Evolutionary conservation across 2,888 invertebrate species (phyloP).

Genomic region (Cheilosia scutellata): DNA sequence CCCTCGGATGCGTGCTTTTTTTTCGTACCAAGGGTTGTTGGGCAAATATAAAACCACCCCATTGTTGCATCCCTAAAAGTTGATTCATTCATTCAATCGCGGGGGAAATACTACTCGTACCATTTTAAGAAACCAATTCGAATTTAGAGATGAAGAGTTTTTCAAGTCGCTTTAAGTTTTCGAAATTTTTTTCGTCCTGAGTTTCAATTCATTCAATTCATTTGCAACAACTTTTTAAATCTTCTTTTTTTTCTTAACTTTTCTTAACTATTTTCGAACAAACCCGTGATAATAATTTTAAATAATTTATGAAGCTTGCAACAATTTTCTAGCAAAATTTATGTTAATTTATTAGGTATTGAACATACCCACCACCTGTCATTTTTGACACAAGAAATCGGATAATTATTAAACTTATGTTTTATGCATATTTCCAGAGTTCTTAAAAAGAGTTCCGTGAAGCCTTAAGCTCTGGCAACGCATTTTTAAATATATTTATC

Average conservation of each 20-base stretch:
- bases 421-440: too few species aligned
- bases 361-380: too few species aligned
- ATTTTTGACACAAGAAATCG: too few species aligned
- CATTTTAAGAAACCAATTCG: constrained; percentile 39
- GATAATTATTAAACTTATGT: too few species aligned
- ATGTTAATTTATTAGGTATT: too few species aligned
- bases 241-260: neutral
- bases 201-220: neutral
- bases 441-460: too few species aligned
- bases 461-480: too few species aligned
- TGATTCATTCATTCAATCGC: constrained; percentile 29
- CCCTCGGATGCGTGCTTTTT: constrained; percentile 31
- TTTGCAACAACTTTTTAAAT: neutral
- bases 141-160: neutral
- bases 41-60: constrained; percentile 55
- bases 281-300: neutral
- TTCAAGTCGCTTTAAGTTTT: neutral
- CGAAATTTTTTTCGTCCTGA: neutral
- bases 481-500: too few species aligned
- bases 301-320: too few species aligned
- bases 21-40: constrained; percentile 54
- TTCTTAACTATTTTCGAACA: neutral
- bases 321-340: too few species aligned
- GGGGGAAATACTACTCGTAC: constrained; percentile 11
- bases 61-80: constrained; percentile 47